phyloP scores from a whole-genome alignment of 2,797 vertebrate genomes.

The Pterois miles region DNA sequence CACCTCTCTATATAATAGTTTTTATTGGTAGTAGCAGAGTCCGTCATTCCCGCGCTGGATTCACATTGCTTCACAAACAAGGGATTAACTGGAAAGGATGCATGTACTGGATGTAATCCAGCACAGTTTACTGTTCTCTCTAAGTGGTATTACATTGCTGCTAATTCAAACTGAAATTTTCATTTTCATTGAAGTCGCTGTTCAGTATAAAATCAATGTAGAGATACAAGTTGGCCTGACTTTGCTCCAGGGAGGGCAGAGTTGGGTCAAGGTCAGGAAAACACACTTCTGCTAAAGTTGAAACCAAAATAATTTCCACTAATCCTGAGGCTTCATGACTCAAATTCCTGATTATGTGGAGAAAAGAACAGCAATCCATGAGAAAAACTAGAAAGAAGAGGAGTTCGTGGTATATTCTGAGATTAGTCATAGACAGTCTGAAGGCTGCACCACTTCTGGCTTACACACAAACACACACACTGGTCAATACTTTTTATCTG shows the following conservation, averaged over 20 bases:
- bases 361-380: not conserved
- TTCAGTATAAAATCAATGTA: not conserved
- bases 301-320: not conserved
- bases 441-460: not conserved
- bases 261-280: not conserved
- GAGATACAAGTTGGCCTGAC: not conserved
- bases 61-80: not conserved
- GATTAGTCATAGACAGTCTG: not conserved
- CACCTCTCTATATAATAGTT: not conserved
- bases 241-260: not conserved
- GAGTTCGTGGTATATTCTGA: not conserved
- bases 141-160: not conserved
- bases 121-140: not conserved
- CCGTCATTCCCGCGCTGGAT: not conserved
- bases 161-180: not conserved
- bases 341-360: not conserved
- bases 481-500: not conserved
- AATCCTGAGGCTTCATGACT: not conserved
- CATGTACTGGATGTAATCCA: not conserved
- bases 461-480: not conserved
- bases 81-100: not conserved
- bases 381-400: not conserved
- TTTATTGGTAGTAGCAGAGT: not conserved
- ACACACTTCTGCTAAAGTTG: not conserved
- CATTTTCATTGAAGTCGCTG: not conserved